Evolutionary conservation across 2,888 invertebrate genomes (phyloP), one percentile per base, ranked within the genome.

Genomic region (Brenthis ino): DNA sequence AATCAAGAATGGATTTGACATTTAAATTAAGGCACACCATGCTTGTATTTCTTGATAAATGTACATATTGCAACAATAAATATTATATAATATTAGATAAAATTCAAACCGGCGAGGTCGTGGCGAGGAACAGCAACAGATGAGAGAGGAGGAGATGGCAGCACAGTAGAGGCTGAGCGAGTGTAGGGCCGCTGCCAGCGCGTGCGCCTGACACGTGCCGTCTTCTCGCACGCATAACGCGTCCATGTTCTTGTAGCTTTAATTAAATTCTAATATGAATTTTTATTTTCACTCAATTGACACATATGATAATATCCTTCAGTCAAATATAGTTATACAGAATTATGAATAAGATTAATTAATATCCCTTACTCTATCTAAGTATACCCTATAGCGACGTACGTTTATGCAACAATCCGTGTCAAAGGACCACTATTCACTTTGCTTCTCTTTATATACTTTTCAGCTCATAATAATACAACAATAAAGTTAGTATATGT

Each of bases 121-220:
- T 63, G 78, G 71, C 13, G 82, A 80, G 3, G 85, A 82, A 74
- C 90, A 92, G 82, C 91, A 91, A 76, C 85, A 90, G 73, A 91
- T 84, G 72, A 91, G 86, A 4, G 86, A 89, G 4, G 89, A 86
- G 57, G 87, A 84, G 72, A 91, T 82, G 71, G 85, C 80, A 37
- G 89, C 89, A 79, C 91, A 93, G 85, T 93, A 91, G 43, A 92
- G 84, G 73, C 91, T 91, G 74, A 92, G 79, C 16, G 85, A 82
- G 76, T 93, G 91, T 76, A 93, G 81, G 63, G 89, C 87, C 3
- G 87, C 91, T 6, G 83, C 76, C 69, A 92, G 79, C 61, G 86
- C 91, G 72, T 83, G 84, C 77, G 81, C 79, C 69, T 82, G 84
- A 74, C 92, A 93, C 51, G 77, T 78, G 8, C 71, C 72, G 67